phyloP scores from a whole-genome alignment of 2,797 vertebrate species.

The Alca torda region DNA sequence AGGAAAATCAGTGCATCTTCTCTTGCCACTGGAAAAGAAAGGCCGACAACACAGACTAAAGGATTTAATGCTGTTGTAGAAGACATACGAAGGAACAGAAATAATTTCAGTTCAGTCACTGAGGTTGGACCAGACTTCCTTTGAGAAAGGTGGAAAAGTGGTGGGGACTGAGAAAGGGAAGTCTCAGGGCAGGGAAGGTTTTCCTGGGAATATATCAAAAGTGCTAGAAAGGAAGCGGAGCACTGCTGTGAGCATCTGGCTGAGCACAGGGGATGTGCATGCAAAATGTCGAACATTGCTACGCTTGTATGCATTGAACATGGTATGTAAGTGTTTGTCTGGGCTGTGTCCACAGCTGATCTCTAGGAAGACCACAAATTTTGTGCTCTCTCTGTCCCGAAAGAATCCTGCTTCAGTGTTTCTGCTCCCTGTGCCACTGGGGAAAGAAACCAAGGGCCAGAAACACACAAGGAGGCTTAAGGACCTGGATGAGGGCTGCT shows the following conservation, averaged over 20 bases:
- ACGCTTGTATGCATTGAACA: rapidly evolving
- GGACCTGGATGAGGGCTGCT: not conserved
- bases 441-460: not conserved
- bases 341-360: not conserved
- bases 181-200: not conserved
- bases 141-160: not conserved
- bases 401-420: not conserved
- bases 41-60: not conserved
- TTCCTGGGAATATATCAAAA: not conserved
- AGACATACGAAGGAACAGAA: not conserved
- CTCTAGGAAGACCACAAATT: not conserved
- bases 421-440: not conserved
- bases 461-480: not conserved
- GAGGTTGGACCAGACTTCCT: not conserved
- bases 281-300: not conserved
- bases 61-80: not conserved
- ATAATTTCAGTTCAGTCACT: not conserved
- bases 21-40: not conserved
- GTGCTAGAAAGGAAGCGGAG: not conserved
- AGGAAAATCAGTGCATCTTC: not conserved
- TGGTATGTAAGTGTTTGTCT: not conserved
- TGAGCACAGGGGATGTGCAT: not conserved
- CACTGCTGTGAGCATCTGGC: not conserved
- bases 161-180: not conserved
- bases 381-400: not conserved